Evolutionary conservation across 1,140 invertebrate genomes (phyloP), one percentile per base, ranked within the genome.

Genomic region (Mamestra configurata): DNA sequence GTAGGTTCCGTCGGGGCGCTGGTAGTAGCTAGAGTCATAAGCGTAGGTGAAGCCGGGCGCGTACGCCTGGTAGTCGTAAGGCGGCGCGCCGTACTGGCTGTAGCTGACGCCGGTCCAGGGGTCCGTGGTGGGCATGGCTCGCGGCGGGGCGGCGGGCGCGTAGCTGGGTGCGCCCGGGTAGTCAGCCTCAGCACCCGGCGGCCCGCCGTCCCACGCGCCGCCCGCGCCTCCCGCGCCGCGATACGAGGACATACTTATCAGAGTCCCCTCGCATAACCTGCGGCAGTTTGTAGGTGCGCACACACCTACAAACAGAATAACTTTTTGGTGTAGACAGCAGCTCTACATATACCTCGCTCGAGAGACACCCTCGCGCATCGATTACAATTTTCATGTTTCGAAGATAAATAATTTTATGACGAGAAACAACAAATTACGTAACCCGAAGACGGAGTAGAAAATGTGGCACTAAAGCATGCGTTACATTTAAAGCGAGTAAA

Each of bases 261-360:
- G 81, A 90, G 88, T 88, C 88, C 89, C 90, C 89, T 93, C 92
- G 92, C 93, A 92, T 94, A 95, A 94, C 94, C 94, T 95, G 94
- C 88, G 86, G 93, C 93, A 92, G 93, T 94, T 92, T 95, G 93
- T 95, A 95, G 95, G 94, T 95, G 93, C 92, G 94, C 92, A 92
- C 92, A 95, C 95, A 95, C 95, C 95, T 95, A 95, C 94, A 95
- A 95, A 94, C 92, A 95, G 93, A 95, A 95, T 80, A 95, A 95
- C 95, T 95, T 95, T 93, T 92, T 86, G 95, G 94, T 95, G 95
- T 95, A 95, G 93, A 92, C 88, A 94, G 89, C 93, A 92, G 91
- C 84, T 94, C 92, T 92, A 90, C 83, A 82, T 84, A 27, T n/a
- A 91, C 88, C 73, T 84, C 86, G 82, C 84, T 89, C 82, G 87